These are phyloP conservation scores for Physocephala rufipes DNA, from an alignment of 2,888 invertebrate genomes.

Conservation along the genomic window DNA sequence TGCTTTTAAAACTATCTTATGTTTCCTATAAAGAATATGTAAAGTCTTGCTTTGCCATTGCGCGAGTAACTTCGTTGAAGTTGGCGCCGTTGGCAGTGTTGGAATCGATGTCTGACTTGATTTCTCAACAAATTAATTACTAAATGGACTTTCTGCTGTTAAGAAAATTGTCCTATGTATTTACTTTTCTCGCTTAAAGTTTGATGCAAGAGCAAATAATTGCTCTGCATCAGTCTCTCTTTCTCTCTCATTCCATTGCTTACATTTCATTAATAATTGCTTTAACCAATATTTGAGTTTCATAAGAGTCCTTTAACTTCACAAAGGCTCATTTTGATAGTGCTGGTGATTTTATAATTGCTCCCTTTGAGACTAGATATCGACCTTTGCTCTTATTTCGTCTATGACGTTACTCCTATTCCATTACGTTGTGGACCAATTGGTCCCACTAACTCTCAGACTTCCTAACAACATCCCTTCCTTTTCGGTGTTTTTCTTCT, in stretches of 20 bases:
- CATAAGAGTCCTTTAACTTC: too few relatives aligned
- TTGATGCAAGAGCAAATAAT: too few relatives aligned
- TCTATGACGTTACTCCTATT: not conserved
- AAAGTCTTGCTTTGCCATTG: too few relatives aligned
- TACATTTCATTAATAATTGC: conserved; percentile 2
- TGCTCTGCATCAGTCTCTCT: not conserved
- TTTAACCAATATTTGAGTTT: not conserved
- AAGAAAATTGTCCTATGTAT: too few relatives aligned
- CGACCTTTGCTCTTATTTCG: not conserved
- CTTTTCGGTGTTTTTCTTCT: not conserved
- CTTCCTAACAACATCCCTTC: not conserved
- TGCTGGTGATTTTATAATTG: conserved; percentile 3
- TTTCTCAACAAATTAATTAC: too few relatives aligned
- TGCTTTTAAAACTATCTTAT: too few relatives aligned
- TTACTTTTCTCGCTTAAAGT: too few relatives aligned
- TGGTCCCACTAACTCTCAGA: not conserved
- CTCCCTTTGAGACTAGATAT: not conserved
- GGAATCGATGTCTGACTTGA: too few relatives aligned
- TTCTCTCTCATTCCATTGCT: not conserved
- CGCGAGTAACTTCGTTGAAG: too few relatives aligned
- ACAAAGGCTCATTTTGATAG: not conserved
- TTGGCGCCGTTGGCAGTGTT: too few relatives aligned
- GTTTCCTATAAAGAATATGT: too few relatives aligned
- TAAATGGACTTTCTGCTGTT: too few relatives aligned
- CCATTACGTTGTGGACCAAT: not conserved